These are phyloP conservation scores for Stegodyphus mimosarum DNA, from an alignment of 1,140 invertebrate species.

Conservation along the genomic window DNA sequence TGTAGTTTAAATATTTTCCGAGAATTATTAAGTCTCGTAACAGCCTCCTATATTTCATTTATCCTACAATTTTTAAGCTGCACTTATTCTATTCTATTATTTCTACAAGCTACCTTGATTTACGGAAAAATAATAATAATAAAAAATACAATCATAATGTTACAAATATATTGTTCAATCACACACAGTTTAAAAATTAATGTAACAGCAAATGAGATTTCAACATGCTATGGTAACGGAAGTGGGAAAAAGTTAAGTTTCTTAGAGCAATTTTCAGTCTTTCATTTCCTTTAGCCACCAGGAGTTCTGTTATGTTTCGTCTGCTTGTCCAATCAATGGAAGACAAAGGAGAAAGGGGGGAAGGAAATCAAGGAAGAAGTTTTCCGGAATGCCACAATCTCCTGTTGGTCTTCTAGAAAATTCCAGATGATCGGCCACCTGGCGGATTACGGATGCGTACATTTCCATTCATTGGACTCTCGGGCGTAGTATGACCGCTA, in stretches of 20 bases:
- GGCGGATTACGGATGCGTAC: conserved; percentile 25
- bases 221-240: neutral
- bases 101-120: too few species aligned
- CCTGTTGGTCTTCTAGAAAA: conserved; percentile 39
- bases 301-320: conserved; percentile 16
- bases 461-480: conserved; percentile 37
- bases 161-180: too few species aligned
- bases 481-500: conserved; percentile 36
- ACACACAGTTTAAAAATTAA: too few species aligned
- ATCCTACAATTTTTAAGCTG: too few species aligned
- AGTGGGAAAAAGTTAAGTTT: neutral
- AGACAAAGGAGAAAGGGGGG: conserved; percentile 37
- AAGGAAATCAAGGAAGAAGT: conserved; percentile 20
- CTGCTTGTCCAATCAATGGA: conserved; percentile 55
- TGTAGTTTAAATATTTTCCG: too few species aligned
- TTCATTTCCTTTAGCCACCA: neutral
- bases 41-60: too few species aligned
- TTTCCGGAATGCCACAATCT: conserved; percentile 18
- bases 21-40: too few species aligned
- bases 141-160: too few species aligned
- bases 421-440: conserved; percentile 53
- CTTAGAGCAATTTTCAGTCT: neutral
- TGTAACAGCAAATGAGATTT: too few species aligned
- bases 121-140: too few species aligned
- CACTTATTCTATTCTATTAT: too few species aligned